phyloP scores from a whole-genome alignment of 2,888 invertebrate genomes.

The Cataglyphis albicans region DNA sequence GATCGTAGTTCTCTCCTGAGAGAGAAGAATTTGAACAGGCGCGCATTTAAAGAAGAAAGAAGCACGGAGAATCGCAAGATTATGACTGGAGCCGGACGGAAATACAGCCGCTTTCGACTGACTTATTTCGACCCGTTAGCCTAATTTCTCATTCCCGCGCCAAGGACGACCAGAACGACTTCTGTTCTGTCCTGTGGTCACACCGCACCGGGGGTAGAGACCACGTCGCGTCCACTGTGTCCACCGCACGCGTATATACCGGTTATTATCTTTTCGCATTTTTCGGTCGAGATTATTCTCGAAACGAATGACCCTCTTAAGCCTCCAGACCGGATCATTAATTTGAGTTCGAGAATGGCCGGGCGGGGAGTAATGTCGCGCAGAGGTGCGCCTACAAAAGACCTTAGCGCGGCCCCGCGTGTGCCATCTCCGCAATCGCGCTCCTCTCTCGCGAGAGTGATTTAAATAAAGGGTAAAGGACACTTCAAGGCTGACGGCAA shows the following conservation, averaged over 20 bases:
- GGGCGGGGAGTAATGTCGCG: conserved; percentile 51
- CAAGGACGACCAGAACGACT: conserved; percentile 72
- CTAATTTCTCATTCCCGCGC: conserved; percentile 74
- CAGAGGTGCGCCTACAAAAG: conserved; percentile 45
- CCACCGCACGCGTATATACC: conserved; percentile 37
- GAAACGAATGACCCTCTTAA: conserved; percentile 75
- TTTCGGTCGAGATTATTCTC: conserved; percentile 74
- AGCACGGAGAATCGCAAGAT: conserved; percentile 19
- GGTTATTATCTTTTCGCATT: conserved; percentile 74
- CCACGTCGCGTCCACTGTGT: conserved; percentile 34
- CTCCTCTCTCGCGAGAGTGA: conserved; percentile 53
- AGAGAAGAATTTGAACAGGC: not conserved
- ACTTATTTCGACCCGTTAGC: conserved; percentile 74
- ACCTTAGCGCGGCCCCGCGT: conserved; percentile 45
- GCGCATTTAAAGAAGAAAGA: conserved; percentile 43
- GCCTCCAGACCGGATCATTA: conserved; percentile 71
- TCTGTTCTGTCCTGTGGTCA: conserved; percentile 22
- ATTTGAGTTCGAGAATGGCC: conserved; percentile 71
- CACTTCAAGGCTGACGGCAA: conserved; percentile 55
- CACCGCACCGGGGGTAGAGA: conserved; percentile 36
- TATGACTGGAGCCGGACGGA: conserved; percentile 30
- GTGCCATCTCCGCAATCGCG: conserved; percentile 59
- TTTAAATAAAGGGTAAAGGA: conserved; percentile 56
- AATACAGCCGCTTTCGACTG: conserved; percentile 56
- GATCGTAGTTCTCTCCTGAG: conserved; percentile 1